Base-by-base conservation (phyloP, 2,113 vertebrate species). In the Dicerorhinus sumatrensis region DNA sequence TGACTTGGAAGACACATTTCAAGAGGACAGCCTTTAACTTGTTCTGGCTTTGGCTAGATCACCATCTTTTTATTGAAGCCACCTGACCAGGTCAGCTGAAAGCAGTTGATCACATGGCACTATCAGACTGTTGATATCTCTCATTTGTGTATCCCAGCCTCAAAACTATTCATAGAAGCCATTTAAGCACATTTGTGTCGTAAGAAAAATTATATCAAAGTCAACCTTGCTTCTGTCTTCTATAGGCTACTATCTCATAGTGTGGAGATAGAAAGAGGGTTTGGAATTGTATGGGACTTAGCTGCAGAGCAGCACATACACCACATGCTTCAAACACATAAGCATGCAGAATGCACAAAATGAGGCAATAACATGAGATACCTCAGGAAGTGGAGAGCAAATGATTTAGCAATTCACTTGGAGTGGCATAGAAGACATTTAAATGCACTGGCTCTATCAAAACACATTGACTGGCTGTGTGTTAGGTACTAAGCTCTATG, bases 341-440 rank as follows among this genome's bases (percentile, higher is more conserved):
- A 2, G 42, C 73, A 75, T 27, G 25, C 1, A 11, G 31, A 25
- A 12, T 6, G 23, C 13, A 31, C 12, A 23, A 81, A 36, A 65
- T 0, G 10, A 48, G 14, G 4, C 27, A 39, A 7, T 33, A 17
- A 69, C 10, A 0, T 14, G 23, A 39, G n/a, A 14, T 39, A 0
- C 25, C 39, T 2, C 25, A 79, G 60, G 65, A 69, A 48, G 62
- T 2, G 27, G 46, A 23, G 21, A 42, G 6, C 3, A 60, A n/a
- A 6, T 18, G 25, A 16, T 51, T 67, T 56, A 58, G 27, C 17
- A 56, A 31, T 27, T 89, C 36, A 36, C 5, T 33, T 60, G 23
- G 42, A 82, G 39, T 36, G 8, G 4, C 4, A 10, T 18, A 27
- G 58, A 65, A 76, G n/a, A 33, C 31, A 69, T 1, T 3, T 21